Percentiles rank a stretch among this genome's conserved stretches.
Conservation (phyloP, 2,797 vertebrate genomes). For the Cirrhinus mrigala region DNA sequence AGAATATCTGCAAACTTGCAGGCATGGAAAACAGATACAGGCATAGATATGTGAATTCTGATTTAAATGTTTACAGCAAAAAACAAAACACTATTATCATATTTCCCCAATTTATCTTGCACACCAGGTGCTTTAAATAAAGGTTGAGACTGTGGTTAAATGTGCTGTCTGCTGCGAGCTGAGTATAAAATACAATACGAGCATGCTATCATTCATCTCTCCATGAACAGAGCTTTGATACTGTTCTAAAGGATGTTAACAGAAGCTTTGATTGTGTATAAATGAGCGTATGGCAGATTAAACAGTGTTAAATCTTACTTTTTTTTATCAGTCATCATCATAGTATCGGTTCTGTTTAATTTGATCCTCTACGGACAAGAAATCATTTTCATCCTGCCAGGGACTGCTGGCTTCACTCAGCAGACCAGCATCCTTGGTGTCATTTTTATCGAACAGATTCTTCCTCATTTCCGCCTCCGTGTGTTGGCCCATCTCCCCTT, state of each 20-base stretch:
- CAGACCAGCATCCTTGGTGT: constrained; percentile 50
- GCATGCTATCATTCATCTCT: constrained; percentile 74
- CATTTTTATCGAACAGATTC: constrained; percentile 53
- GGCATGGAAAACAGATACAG: constrained; percentile 62
- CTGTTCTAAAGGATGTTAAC: constrained; percentile 26
- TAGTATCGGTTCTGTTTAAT: constrained; percentile 86
- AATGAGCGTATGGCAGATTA: constrained; percentile 55
- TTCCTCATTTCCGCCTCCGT: constrained; percentile 39
- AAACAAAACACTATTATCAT: constrained; percentile 59
- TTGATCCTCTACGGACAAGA: constrained; percentile 81
- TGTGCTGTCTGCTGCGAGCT: constrained; percentile 67
- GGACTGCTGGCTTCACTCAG: constrained; percentile 43
- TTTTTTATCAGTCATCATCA: constrained; percentile 68
- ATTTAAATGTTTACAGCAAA: constrained; percentile 63
- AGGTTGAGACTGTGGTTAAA: constrained; percentile 66
- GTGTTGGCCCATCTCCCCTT: constrained; percentile 41
- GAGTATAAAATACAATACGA: constrained; percentile 60
- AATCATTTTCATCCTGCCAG: constrained; percentile 67
- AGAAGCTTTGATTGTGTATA: constrained; percentile 50
- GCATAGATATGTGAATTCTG: constrained; percentile 56
- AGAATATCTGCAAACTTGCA: constrained; percentile 55
- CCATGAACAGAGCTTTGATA: constrained; percentile 74
- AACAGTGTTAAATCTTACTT: constrained; percentile 18
- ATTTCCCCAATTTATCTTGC: constrained; percentile 70
- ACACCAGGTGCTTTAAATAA: constrained; percentile 82